These are phyloP conservation scores for Cheilosia vulpina DNA, from an alignment of 2,888 invertebrate species.

Conservation along the genomic window DNA sequence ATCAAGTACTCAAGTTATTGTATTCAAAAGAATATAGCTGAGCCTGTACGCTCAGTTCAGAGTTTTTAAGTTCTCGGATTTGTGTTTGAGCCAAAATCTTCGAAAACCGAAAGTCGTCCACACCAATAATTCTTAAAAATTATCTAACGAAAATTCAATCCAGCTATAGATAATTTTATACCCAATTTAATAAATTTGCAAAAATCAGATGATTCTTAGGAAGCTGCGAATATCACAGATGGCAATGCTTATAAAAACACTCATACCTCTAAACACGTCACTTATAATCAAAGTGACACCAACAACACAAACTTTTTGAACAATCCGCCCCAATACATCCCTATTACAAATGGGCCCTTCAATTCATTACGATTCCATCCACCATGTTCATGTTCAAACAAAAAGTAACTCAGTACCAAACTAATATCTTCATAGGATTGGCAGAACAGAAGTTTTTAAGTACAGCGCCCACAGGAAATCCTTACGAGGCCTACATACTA, in stretches of 20 bases:
- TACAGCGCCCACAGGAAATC: slow-evolving; percentile 37
- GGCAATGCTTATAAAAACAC: neutral
- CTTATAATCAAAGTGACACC: slow-evolving; percentile 40
- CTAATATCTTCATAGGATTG: slow-evolving; percentile 35
- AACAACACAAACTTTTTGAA: slow-evolving; percentile 44
- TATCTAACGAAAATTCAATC: no score
- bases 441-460: slow-evolving; percentile 39
- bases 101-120: no score
- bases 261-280: slow-evolving; percentile 21
- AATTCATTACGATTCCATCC: slow-evolving; percentile 50
- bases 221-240: neutral
- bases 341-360: neutral
- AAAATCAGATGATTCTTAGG: no score
- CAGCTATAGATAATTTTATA: no score
- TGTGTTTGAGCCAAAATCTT: no score
- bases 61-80: no score
- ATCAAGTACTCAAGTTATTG: no score
- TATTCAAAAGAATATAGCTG: no score
- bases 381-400: slow-evolving; percentile 39
- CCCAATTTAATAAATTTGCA: no score
- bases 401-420: slow-evolving; percentile 47
- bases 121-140: no score
- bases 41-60: no score
- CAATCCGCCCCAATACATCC: neutral
- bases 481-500: slow-evolving; percentile 37